Evolutionary conservation across 35 echinoderm and acorn worm species (phyloP).

Genomic region (Ptychodera flava): DNA sequence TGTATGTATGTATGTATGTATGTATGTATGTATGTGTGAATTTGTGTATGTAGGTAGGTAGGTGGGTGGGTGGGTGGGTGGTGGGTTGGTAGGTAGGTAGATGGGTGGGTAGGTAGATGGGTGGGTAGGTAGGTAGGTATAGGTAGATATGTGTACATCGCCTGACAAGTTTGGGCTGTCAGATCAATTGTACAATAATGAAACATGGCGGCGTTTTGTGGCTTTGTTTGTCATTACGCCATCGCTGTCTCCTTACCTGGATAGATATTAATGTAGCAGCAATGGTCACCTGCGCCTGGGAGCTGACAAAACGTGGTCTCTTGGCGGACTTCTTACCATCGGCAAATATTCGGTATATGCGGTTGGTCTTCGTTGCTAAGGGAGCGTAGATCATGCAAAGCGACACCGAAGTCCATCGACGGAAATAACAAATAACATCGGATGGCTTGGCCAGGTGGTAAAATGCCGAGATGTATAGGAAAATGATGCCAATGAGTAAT

Average conservation of each 20-base stretch:
- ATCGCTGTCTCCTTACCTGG: conserved; percentile 80
- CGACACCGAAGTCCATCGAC: conserved; percentile 19
- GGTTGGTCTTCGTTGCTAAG: conserved; percentile 48
- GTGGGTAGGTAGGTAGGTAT: too few species aligned
- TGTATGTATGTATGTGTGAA: neutral
- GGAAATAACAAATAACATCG: conserved; percentile 23
- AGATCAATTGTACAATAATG: too few species aligned
- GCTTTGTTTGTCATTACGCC: too few species aligned
- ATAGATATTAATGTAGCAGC: conserved; percentile 44
- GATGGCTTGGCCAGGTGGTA: conserved; percentile 30
- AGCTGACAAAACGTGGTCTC: conserved; percentile 85
- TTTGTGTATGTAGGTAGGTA: too few species aligned
- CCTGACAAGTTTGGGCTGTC: too few species aligned
- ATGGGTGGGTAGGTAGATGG: too few species aligned
- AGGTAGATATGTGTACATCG: too few species aligned
- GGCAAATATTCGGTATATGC: conserved; percentile 54
- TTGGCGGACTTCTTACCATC: conserved; percentile 43
- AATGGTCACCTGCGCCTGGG: conserved; percentile 59
- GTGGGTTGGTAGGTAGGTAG: too few species aligned
- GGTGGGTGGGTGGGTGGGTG: too few species aligned
- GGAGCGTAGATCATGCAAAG: conserved; percentile 66
- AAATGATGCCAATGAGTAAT: conserved; percentile 24
- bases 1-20: neutral
- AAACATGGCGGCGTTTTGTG: too few species aligned
- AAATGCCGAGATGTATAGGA: conserved; percentile 19